A percentile compares a stretch with the other conserved stretches of the same genome.
These are phyloP conservation scores for Leptobrachium ailaonicum DNA, from an alignment of 2,113 vertebrate species.

Conservation along the genomic window DNA sequence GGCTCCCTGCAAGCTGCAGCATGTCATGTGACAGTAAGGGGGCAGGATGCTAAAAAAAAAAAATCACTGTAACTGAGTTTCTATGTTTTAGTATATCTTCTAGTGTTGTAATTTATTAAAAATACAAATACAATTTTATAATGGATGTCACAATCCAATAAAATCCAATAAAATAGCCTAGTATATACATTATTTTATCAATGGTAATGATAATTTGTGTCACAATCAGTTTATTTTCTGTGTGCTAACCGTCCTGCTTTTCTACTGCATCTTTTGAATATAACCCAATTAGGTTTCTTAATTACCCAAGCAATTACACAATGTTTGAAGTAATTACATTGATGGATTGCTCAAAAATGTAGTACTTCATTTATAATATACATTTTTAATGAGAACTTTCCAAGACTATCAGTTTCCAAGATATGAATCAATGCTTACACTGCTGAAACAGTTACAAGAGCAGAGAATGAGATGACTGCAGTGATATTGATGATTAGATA, in stretches of 20 bases:
- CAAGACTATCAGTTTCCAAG: constrained; percentile 4
- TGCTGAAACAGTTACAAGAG: not conserved
- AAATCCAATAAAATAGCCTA: too few relatives aligned
- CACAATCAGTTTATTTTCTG: not conserved
- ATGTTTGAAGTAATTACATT: constrained; percentile 25
- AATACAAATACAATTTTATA: too few relatives aligned
- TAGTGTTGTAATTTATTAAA: too few relatives aligned
- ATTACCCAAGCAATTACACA: constrained; percentile 28
- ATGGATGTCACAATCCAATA: too few relatives aligned
- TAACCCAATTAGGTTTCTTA: constrained; percentile 27
- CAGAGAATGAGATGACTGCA: not conserved
- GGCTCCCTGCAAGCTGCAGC: too few relatives aligned
- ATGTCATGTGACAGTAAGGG: too few relatives aligned
- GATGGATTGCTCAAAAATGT: constrained; percentile 5
- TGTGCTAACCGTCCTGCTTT: not conserved
- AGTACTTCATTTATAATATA: constrained; percentile 19
- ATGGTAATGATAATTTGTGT: not conserved
- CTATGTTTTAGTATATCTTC: too few relatives aligned
- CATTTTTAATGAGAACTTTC: constrained; percentile 23
- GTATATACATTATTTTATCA: too few relatives aligned
- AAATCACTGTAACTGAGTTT: too few relatives aligned
- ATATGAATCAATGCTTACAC: constrained; percentile 18
- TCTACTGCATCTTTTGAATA: not conserved
- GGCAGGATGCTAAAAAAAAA: too few relatives aligned
- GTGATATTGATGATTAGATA: not conserved